phyloP scores from a whole-genome alignment of 2,888 invertebrate genomes.

The Bugulina stolonifera region DNA sequence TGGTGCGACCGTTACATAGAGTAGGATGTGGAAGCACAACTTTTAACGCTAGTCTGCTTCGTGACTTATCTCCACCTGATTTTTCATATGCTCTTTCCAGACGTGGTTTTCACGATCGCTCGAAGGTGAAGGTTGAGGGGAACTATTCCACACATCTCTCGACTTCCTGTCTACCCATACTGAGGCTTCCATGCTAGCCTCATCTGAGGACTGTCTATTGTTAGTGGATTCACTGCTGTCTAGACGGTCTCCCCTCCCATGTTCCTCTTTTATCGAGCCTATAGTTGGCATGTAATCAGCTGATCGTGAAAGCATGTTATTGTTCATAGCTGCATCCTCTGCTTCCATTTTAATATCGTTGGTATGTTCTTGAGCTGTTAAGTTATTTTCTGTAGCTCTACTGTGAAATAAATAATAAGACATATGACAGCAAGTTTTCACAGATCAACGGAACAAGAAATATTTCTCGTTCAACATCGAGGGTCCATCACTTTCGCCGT shows the following conservation, averaged over 20 bases:
- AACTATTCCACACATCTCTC: conserved; percentile 13
- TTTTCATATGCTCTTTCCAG: conserved; percentile 18
- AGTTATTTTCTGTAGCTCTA: not conserved
- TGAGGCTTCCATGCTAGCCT: conserved; percentile 17
- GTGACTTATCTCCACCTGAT: conserved; percentile 16
- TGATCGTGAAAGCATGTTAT: not conserved
- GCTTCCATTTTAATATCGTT: conserved; percentile 16
- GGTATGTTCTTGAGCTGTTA: not conserved
- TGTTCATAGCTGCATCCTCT: not conserved
- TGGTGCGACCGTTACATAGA: not conserved
- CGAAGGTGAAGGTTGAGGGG: not conserved
- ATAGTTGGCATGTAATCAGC: not conserved
- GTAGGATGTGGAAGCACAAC: not conserved
- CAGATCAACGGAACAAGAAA: too few relatives aligned
- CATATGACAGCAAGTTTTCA: too few relatives aligned
- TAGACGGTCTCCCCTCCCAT: not conserved
- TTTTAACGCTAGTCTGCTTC: not conserved
- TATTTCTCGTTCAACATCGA: too few relatives aligned
- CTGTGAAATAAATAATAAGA: too few relatives aligned
- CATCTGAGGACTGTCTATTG: not conserved
- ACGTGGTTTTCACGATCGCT: conserved; percentile 12
- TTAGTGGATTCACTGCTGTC: not conserved
- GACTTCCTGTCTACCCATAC: conserved; percentile 4
- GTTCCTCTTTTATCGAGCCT: not conserved
- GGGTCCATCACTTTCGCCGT: too few relatives aligned